A percentile compares a stretch with the other conserved stretches of the same genome.
Evolutionary conservation across 2,797 vertebrate genomes (phyloP).

Genomic region (Heteromormyrus szaboi): DNA sequence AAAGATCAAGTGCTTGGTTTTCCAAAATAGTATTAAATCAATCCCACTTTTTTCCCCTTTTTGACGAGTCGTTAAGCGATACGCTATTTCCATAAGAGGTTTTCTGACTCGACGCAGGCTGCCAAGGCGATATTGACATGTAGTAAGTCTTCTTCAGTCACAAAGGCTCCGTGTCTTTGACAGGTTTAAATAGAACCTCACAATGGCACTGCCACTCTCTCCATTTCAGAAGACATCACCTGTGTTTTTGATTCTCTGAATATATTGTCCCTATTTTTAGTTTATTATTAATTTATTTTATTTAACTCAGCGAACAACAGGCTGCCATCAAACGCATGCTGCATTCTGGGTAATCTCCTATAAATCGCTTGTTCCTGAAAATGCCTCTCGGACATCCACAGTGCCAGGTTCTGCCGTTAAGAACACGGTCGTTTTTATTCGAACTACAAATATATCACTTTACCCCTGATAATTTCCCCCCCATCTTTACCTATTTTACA

Average conservation of each 20-base stretch:
- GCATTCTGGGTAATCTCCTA: slow-evolving; percentile 35
- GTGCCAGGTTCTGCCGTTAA: slow-evolving; percentile 45
- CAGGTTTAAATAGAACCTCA: background rate
- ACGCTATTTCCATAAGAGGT: slow-evolving; percentile 49
- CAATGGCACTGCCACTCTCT: background rate
- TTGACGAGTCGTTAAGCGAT: slow-evolving; percentile 54
- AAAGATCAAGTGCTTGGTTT: slow-evolving; percentile 54
- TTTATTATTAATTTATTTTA: slow-evolving; percentile 24
- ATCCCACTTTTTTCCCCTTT: slow-evolving; percentile 36
- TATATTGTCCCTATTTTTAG: slow-evolving; percentile 26
- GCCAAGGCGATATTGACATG: slow-evolving; percentile 51
- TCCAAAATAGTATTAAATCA: slow-evolving; percentile 49
- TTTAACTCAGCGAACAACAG: slow-evolving; percentile 31
- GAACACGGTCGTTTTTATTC: background rate
- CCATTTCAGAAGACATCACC: slow-evolving; percentile 12
- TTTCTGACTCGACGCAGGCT: slow-evolving; percentile 43
- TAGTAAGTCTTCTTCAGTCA: slow-evolving; percentile 40
- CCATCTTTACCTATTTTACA: background rate
- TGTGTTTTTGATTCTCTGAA: slow-evolving; percentile 30
- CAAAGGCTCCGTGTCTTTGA: slow-evolving; percentile 8
- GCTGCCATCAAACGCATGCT: slow-evolving; percentile 26
- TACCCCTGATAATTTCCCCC: background rate
- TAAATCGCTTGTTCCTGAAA: slow-evolving; percentile 33
- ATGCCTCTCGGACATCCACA: slow-evolving; percentile 24
- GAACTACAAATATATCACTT: background rate